Evolutionary conservation across 1,140 invertebrate species (phyloP), one percentile per base, ranked within the genome.

Genomic region (Mamestra configurata): DNA sequence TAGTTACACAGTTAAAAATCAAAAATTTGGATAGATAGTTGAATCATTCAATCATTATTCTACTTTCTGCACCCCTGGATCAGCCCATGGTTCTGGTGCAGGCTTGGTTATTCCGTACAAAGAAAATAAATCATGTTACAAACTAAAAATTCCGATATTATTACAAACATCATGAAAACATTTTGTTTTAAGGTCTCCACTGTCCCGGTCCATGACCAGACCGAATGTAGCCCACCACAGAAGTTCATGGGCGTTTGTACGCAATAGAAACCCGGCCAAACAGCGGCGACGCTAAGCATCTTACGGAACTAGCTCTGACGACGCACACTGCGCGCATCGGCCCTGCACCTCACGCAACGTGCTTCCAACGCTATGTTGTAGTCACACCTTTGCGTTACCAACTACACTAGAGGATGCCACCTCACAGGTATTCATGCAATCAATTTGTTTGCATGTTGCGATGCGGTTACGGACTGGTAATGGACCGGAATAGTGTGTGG

Each of bases 41-140:
- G 93, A 94, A 95, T 95, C 93, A 94, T 94, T 93, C 84, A 95
- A 93, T 90, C 84, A 82, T 84, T 68, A 82, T 87, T 88, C 82
- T 92, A 93, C 86, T 93, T 93, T 94, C 93, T 92, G 92, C 92
- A 95, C 92, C 91, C 91, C 90, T 87, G 71, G 68, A 75, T 76
- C 59, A 83, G 79, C 84, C 88, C 80, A 78, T 85, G 53, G 73
- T 64, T 83, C 82, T 86, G 92, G 92, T 94, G 93, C 93, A 93
- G 87, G 91, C 91, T 93, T 93, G 90, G 93, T 37, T 88, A 81
- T 89, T 86, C 80, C 84, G 79, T 84, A 85, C 64, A 82, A 80
- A 66, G 35, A 80, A 81, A 79, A 80, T 71, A 53, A 77, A 79
- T 71, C 66, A 79, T 77, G 70, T 79, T 84, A 81, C 72, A 82